These are phyloP conservation scores for Brachionus sp. DNA, from an alignment of 1,140 invertebrate species.

Conservation along the genomic window DNA sequence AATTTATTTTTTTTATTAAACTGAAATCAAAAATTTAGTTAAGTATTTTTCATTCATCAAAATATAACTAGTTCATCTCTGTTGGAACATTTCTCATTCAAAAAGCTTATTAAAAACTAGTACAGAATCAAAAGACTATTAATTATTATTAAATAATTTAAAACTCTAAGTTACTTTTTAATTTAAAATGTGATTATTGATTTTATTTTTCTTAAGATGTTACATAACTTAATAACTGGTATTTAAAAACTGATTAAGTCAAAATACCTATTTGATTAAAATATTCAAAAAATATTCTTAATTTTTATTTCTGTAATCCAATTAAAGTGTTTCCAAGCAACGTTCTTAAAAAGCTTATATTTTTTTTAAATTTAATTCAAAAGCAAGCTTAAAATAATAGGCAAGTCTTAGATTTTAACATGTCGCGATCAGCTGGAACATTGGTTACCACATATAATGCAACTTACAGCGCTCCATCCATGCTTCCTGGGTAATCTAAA, in stretches of 20 bases:
- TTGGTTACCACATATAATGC: constrained; percentile 60
- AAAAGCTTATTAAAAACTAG: background rate
- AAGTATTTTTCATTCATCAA: no score
- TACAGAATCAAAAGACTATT: background rate
- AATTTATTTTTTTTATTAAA: no score
- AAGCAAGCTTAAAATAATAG: constrained; percentile 4
- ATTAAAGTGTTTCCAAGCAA: constrained; percentile 29
- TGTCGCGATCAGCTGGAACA: constrained; percentile 59
- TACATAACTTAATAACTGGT: constrained; percentile 7
- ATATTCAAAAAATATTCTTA: background rate
- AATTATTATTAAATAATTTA: background rate
- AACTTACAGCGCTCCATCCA: constrained; percentile 58
- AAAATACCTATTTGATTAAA: background rate
- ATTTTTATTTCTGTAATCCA: background rate
- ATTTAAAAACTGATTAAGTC: background rate
- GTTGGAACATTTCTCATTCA: background rate
- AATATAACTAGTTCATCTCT: background rate
- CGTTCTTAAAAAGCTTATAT: background rate
- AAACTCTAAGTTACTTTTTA: background rate
- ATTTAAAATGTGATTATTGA: background rate
- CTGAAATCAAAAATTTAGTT: no score
- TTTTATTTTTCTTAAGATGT: constrained; percentile 2
- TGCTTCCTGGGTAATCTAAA: constrained; percentile 59
- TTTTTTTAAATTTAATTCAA: background rate
- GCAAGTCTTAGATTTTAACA: constrained; percentile 46